These are phyloP conservation scores for Panorpa germanica DNA, from an alignment of 2,888 invertebrate species.

Conservation along the genomic window DNA sequence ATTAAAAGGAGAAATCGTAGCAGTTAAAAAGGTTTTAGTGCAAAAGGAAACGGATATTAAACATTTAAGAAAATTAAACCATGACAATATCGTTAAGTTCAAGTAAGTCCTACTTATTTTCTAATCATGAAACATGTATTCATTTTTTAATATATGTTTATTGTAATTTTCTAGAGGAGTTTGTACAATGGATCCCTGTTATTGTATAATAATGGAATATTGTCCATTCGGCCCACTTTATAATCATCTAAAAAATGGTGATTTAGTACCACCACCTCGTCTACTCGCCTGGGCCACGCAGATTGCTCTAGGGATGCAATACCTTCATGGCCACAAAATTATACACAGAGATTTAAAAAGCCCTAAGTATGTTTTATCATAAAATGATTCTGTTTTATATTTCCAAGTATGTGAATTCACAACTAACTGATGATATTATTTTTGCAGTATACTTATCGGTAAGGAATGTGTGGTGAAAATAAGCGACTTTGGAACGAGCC, in stretches of 20 bases:
- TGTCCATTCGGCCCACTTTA: constrained; percentile 91
- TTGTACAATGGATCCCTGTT: constrained; percentile 80
- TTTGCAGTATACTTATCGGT: constrained; percentile 62
- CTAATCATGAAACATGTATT: constrained; percentile 4
- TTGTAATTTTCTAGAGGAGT: constrained; percentile 49
- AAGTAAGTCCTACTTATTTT: constrained; percentile 19
- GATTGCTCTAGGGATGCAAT: constrained; percentile 92
- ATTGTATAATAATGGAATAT: constrained; percentile 95
- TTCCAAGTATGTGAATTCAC: constrained; percentile 5
- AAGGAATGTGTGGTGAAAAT: constrained; percentile 75
- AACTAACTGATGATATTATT: constrained; percentile 11
- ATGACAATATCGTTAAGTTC: constrained; percentile 80
- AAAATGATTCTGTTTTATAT: constrained; percentile 1
- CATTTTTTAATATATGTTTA: constrained; percentile 6
- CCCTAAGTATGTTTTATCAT: constrained; percentile 66
- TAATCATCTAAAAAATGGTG: constrained; percentile 69
- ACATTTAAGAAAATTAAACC: constrained; percentile 78
- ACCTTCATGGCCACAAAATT: constrained; percentile 88
- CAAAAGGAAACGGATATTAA: constrained; percentile 84
- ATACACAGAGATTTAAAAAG: constrained; percentile 98
- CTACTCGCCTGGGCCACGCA: constrained; percentile 88
- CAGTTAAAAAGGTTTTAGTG: constrained; percentile 90
- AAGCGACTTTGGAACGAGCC: constrained; percentile 92
- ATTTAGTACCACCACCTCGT: constrained; percentile 66
- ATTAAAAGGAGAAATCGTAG: constrained; percentile 67